A percentile compares a stretch with the other conserved stretches of the same genome.
Conservation (phyloP, 2,113 vertebrate species). For the Ctenodactylus gundi region DNA sequence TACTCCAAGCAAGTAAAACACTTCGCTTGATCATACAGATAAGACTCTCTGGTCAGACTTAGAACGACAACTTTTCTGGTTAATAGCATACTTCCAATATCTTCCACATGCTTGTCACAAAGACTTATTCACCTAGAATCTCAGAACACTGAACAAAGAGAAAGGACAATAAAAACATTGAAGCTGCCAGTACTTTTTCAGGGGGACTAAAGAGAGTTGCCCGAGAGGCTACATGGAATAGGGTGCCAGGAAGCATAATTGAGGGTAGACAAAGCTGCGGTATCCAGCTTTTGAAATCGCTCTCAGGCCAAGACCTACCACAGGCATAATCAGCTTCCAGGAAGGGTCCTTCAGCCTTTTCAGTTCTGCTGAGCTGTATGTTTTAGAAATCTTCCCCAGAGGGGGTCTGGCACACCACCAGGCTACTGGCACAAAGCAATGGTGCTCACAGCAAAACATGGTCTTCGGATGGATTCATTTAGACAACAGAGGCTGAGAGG, state of each 20-base stretch:
- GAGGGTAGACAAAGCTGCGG: neutral
- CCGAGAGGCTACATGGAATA: neutral
- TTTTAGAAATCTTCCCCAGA: constrained; percentile 52
- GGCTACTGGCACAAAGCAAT: neutral
- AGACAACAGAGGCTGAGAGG: neutral
- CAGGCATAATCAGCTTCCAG: constrained; percentile 52
- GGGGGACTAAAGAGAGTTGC: constrained; percentile 17
- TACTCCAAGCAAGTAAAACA: neutral
- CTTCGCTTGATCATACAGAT: neutral
- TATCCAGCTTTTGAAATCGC: constrained; percentile 31
- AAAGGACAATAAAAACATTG: neutral
- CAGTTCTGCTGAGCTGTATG: constrained; percentile 18
- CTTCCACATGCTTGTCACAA: constrained; percentile 27
- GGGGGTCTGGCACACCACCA: constrained; percentile 6
- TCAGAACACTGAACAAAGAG: constrained; percentile 14
- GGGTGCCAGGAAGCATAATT: neutral
- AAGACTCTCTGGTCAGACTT: constrained; percentile 5
- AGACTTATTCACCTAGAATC: constrained; percentile 33
- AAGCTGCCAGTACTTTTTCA: constrained; percentile 1
- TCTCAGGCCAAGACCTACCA: constrained; percentile 54
- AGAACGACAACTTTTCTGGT: neutral
- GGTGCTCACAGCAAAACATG: constrained; percentile 16
- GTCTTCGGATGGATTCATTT: neutral
- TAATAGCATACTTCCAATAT: constrained; percentile 16
- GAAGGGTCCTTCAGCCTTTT: constrained; percentile 31